Evolutionary conservation across 2,797 vertebrate species (phyloP).

Genomic region (Cossypha dichroa): DNA sequence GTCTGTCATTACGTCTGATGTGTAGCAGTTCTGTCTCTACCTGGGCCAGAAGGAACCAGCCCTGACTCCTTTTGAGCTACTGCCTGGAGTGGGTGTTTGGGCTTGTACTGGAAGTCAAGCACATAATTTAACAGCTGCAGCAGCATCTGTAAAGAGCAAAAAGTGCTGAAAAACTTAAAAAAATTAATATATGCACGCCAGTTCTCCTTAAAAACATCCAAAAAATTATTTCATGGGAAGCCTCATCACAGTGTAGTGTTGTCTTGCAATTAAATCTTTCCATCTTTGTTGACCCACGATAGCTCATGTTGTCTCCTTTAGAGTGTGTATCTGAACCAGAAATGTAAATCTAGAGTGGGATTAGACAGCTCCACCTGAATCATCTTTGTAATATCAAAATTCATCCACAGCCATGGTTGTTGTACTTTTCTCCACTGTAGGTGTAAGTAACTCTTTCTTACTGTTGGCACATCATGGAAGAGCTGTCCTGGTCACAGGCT

Average conservation of each 20-base stretch:
- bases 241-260: not conserved
- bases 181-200: not conserved
- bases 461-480: not conserved
- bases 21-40: not conserved
- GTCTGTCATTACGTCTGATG: not conserved
- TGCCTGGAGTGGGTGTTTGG: not conserved
- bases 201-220: not conserved
- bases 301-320: not conserved
- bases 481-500: not conserved
- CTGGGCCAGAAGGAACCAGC: not conserved
- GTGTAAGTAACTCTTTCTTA: not conserved
- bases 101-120: fast-evolving
- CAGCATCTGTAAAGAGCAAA: not conserved
- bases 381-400: not conserved
- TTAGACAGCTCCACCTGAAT: not conserved
- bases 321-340: not conserved
- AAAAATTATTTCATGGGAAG: not conserved
- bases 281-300: not conserved
- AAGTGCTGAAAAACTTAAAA: not conserved
- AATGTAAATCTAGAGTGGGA: not conserved
- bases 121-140: not conserved
- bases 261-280: not conserved
- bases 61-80: not conserved
- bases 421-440: not conserved
- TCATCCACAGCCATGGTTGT: not conserved